These are phyloP conservation scores for Papilio helenus DNA, from an alignment of 1,140 invertebrate genomes.

Conservation along the genomic window DNA sequence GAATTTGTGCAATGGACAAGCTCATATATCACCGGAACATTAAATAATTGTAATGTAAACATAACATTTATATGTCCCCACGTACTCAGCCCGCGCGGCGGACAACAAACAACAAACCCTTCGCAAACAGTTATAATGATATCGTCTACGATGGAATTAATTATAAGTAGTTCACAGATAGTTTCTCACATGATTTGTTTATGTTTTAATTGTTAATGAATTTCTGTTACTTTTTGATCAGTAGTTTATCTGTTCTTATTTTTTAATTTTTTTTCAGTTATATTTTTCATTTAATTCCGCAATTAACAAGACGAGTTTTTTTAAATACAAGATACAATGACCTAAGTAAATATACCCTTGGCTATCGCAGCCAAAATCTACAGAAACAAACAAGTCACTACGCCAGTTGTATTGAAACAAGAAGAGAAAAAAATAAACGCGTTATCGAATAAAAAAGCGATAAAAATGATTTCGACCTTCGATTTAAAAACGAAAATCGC, in stretches of 20 bases:
- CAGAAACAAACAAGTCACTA: slow-evolving; percentile 18
- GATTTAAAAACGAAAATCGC: slow-evolving; percentile 37
- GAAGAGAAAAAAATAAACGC: slow-evolving; percentile 30
- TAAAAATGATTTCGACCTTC: slow-evolving; percentile 36
- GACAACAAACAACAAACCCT: slow-evolving; percentile 27
- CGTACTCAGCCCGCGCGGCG: slow-evolving; percentile 9
- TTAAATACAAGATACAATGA: background rate
- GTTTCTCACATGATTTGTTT: background rate
- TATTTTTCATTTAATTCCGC: background rate
- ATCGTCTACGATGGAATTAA: slow-evolving; percentile 11
- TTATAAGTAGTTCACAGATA: background rate
- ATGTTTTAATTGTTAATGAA: too few relatives aligned
- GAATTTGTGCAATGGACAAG: slow-evolving; percentile 46
- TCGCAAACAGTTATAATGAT: slow-evolving; percentile 37
- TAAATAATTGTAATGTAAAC: slow-evolving; percentile 72
- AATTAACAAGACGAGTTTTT: background rate
- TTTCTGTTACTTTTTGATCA: too few relatives aligned
- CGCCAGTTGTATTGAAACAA: slow-evolving; percentile 10
- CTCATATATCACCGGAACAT: slow-evolving; percentile 62
- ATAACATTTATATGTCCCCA: slow-evolving; percentile 49
- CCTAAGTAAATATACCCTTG: slow-evolving; percentile 21
- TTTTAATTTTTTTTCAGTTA: background rate
- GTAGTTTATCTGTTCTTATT: too few relatives aligned
- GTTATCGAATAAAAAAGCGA: slow-evolving; percentile 23
- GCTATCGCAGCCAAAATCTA: slow-evolving; percentile 15